Evolutionary conservation across 2,888 invertebrate genomes (phyloP).

Genomic region (Aquatica leii): DNA sequence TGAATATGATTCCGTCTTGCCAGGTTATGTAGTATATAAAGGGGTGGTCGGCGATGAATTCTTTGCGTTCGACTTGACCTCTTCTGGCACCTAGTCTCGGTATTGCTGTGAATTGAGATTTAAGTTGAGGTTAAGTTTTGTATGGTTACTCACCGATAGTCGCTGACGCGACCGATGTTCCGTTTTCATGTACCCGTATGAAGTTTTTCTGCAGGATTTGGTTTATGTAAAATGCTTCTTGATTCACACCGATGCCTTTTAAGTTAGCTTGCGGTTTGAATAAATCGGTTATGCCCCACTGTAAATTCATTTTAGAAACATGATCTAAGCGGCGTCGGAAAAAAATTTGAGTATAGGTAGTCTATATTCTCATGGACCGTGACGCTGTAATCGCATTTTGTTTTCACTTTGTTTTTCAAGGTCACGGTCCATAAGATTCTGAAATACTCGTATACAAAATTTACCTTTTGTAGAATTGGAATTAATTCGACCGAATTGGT

Average conservation of each 20-base stretch:
- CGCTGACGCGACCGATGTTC: background rate
- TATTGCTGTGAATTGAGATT: background rate
- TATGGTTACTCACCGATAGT: background rate
- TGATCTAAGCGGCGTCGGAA: no score
- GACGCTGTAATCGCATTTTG: no score
- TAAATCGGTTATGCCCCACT: background rate
- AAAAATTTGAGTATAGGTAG: no score
- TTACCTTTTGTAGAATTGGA: slow-evolving; percentile 1
- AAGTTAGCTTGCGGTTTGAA: background rate
- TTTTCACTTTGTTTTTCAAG: no score
- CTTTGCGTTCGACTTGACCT: background rate
- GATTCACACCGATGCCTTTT: background rate
- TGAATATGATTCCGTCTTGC: background rate
- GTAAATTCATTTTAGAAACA: background rate
- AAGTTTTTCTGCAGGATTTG: background rate
- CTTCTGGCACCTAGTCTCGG: background rate
- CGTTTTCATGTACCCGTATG: background rate
- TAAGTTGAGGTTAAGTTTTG: background rate
- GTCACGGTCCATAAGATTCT: no score
- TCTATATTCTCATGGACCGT: no score
- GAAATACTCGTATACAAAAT: background rate
- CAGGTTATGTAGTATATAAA: background rate
- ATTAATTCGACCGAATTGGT: background rate
- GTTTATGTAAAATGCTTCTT: background rate
- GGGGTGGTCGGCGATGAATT: background rate